Evolutionary conservation across 2,113 vertebrate species (phyloP).

Genomic region (Pachycephala philippinensis): DNA sequence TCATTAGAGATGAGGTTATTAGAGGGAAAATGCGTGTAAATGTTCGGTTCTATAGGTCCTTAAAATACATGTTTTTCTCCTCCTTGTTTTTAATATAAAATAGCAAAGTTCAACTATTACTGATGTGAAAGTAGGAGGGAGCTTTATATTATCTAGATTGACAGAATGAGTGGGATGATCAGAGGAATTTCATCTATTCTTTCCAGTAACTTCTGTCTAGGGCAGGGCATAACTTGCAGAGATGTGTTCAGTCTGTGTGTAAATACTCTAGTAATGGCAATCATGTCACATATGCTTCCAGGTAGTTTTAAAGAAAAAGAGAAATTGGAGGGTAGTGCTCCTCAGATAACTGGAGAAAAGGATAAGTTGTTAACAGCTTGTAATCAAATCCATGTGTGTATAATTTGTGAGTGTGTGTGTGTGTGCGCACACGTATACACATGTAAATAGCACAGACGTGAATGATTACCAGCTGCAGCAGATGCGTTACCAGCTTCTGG

Average conservation of each 20-base stretch:
- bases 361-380: not conserved
- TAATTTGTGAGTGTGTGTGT: not conserved
- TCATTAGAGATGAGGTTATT: not conserved
- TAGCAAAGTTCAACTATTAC: not conserved
- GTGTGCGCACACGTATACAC: fast-evolving
- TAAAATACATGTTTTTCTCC: not conserved
- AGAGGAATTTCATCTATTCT: not conserved
- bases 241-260: not conserved
- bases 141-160: not conserved
- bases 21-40: not conserved
- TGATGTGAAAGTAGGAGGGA: not conserved
- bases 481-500: not conserved
- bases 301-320: not conserved
- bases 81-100: not conserved
- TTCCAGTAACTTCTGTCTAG: not conserved
- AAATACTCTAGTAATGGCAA: not conserved
- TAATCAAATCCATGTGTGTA: not conserved
- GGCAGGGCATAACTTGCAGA: not conserved
- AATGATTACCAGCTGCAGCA: not conserved
- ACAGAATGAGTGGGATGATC: not conserved
- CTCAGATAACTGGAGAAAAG: not conserved
- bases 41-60: not conserved
- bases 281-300: not conserved
- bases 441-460: not conserved
- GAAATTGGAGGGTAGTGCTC: not conserved